Percentiles rank a stretch among this genome's conserved stretches.
These are phyloP conservation scores for Chanos chanos DNA, from an alignment of 2,797 vertebrate genomes.

Conservation along the genomic window DNA sequence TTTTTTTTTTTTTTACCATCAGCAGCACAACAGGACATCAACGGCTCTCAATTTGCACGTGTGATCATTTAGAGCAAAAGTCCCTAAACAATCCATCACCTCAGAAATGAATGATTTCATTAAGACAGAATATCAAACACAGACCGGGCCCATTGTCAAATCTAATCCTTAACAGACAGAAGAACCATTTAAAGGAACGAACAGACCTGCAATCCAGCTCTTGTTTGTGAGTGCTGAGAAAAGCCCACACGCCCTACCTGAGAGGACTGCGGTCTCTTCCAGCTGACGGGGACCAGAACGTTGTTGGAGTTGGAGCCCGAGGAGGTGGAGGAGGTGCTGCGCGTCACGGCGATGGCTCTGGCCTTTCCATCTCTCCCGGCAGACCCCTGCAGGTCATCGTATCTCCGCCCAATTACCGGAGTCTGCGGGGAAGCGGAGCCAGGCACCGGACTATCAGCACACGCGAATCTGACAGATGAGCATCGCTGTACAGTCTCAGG, in stretches of 20 bases:
- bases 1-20: too few relatives aligned
- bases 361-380: slow-evolving; percentile 86
- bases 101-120: too few relatives aligned
- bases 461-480: background rate
- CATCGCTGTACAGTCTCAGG: background rate
- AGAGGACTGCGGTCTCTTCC: slow-evolving; percentile 94
- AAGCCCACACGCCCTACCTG: slow-evolving; percentile 88
- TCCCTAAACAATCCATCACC: too few relatives aligned
- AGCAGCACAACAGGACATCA: too few relatives aligned
- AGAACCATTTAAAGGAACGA: too few relatives aligned
- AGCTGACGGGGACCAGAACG: slow-evolving; percentile 95
- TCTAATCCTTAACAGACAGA: too few relatives aligned
- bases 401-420: slow-evolving; percentile 89
- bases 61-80: too few relatives aligned
- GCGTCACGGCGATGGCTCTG: slow-evolving; percentile 89
- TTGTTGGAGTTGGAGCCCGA: slow-evolving; percentile 97
- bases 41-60: too few relatives aligned
- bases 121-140: too few relatives aligned
- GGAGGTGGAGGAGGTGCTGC: slow-evolving; percentile 94
- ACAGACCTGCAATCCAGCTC: too few relatives aligned
- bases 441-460: background rate
- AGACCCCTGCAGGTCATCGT: slow-evolving; percentile 90
- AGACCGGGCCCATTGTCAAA: too few relatives aligned
- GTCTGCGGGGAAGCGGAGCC: slow-evolving; percentile 68
- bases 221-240: too few relatives aligned